Evolutionary conservation across 2,888 invertebrate species (phyloP), one percentile per base, ranked within the genome.

Genomic region (Hyposoter didymator): DNA sequence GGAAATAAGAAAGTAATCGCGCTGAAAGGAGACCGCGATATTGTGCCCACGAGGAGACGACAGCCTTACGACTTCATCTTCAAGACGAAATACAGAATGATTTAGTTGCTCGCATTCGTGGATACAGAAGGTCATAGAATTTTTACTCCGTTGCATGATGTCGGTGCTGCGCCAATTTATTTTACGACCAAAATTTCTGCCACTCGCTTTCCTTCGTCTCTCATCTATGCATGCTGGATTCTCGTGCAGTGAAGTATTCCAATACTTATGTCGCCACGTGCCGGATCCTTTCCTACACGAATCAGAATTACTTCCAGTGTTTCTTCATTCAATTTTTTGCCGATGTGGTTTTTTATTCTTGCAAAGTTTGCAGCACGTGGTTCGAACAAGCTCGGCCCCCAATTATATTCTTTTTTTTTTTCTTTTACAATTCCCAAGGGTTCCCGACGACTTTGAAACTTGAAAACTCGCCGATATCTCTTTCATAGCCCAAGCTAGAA

Each of bases 1-100:
- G 75, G 47, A 64, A n/a, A n/a, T n/a, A n/a, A 45, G 32, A 62
- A 74, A 62, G 59, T 45, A n/a, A n/a, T 35, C 49, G 28, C 49
- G n/a, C 19, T 49, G 62, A 47, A 62, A 28, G 45, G 17, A 67
- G 59, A 62, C 39, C 43, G 55, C 28, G 55, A 49, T 52, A 78
- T 64, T 67, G n/a, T 49, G 39, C 32, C 39, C 28, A 69, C 22
- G 72, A 59, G 47, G 47, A 49, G 69, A 69, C 39, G 81, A 75
- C 74, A 67, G 74, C n/a, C 14, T 66, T 74, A 74, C 49, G 74
- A 67, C 39, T 32, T 39, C 14, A 32, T 43, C 45, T 74, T 47
- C 32, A 81, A 45, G n/a, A n/a, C n/a, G n/a, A 74, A 47, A 67
- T 74, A 59, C 67, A 70, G 69, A 81, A 81, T 69, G 81, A 81